Conservation (phyloP, 1,140 invertebrate genomes). For the Drosophila ercepeae region DNA sequence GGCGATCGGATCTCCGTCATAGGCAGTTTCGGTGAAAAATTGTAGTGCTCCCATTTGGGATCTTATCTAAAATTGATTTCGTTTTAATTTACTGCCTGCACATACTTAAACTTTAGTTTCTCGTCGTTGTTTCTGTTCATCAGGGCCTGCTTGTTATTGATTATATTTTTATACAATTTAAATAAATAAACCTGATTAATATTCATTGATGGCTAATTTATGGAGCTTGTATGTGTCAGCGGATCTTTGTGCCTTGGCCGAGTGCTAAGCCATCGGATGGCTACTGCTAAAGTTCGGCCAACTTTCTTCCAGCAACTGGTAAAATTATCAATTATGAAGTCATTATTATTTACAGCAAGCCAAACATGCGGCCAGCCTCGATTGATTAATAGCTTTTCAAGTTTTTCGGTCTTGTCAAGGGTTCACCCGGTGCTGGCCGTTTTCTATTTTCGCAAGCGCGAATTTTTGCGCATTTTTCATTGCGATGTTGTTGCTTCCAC, state of each 20-base stretch:
- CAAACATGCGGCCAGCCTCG: conserved; percentile 43
- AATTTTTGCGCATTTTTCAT: conserved; percentile 63
- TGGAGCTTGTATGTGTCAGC: conserved; percentile 29
- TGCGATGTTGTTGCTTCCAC: conserved; percentile 25
- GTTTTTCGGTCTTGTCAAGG: conserved; percentile 53
- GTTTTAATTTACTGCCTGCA: conserved; percentile 43
- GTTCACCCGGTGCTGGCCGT: conserved; percentile 61
- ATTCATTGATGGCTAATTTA: conserved; percentile 70
- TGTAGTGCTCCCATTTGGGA: conserved; percentile 37
- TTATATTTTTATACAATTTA: conserved; percentile 60
- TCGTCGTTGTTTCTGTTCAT: conserved; percentile 25
- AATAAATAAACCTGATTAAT: conserved; percentile 67
- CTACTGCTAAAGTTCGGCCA: conserved; percentile 28
- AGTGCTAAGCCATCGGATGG: conserved; percentile 8
- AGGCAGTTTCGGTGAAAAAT: conserved; percentile 41
- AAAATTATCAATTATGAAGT: conserved; percentile 80
- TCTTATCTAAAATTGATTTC: conserved; percentile 57
- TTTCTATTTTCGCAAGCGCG: conserved; percentile 75
- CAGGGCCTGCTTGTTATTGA: conserved; percentile 36
- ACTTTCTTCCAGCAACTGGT: conserved; percentile 53
- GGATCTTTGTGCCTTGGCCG: conserved; percentile 3
- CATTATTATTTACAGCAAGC: conserved; percentile 77
- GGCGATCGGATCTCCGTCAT: conserved; percentile 22
- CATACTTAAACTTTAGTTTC: conserved; percentile 25
- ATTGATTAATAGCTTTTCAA: conserved; percentile 77